These are phyloP conservation scores for Cherax quadricarinatus DNA, from an alignment of 1,140 invertebrate species.

Conservation along the genomic window DNA sequence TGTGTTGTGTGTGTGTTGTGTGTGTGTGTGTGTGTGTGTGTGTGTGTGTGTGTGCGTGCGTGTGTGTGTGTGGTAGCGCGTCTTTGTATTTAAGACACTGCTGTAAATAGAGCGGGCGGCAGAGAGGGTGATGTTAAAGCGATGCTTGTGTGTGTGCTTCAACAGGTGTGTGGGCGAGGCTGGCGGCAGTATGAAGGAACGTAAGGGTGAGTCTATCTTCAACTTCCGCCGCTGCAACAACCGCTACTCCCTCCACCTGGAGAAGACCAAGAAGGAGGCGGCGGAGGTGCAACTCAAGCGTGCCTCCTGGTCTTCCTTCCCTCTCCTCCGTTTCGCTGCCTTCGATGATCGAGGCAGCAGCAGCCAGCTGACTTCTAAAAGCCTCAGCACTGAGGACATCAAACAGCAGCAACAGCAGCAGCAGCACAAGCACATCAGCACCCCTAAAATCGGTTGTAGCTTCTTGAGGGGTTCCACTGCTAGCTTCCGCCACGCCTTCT, in stretches of 20 bases:
- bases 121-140: too few relatives aligned
- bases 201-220: constrained; percentile 38
- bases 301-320: constrained; percentile 55
- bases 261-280: constrained; percentile 34
- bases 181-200: not conserved
- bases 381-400: constrained; percentile 29
- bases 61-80: too few relatives aligned
- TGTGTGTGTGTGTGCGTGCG: too few relatives aligned
- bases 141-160: too few relatives aligned
- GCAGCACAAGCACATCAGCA: not conserved
- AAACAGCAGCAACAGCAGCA: constrained; percentile 14
- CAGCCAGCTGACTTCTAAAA: not conserved
- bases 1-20: too few relatives aligned
- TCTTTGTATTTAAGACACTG: too few relatives aligned
- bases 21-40: too few relatives aligned
- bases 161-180: too few relatives aligned
- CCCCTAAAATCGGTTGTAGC: constrained; percentile 36
- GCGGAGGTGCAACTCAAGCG: constrained; percentile 51
- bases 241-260: constrained; percentile 46
- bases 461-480: constrained; percentile 44
- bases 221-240: constrained; percentile 42
- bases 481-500: constrained; percentile 43
- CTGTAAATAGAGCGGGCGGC: too few relatives aligned
- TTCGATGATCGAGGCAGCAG: constrained; percentile 12
- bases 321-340: constrained; percentile 35